Evolutionary conservation across 2,888 invertebrate genomes (phyloP).

Genomic region (Lapara coniferarum): DNA sequence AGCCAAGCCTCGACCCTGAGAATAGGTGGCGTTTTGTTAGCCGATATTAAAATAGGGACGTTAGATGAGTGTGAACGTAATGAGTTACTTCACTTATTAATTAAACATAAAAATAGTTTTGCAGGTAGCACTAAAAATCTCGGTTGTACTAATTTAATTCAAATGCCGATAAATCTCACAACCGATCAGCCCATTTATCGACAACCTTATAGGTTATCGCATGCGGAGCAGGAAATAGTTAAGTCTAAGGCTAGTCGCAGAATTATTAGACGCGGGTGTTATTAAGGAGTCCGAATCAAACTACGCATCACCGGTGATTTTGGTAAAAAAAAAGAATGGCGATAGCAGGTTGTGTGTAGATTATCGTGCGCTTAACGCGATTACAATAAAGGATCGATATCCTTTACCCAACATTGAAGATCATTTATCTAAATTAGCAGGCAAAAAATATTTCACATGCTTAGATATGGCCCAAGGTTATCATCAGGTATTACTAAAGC

Average conservation of each 20-base stretch:
- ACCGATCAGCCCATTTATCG: too few relatives aligned
- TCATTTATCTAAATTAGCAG: not conserved
- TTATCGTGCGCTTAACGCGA: not conserved
- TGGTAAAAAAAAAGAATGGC: not conserved
- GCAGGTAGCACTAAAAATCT: too few relatives aligned
- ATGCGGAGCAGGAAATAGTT: too few relatives aligned
- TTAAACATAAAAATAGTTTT: too few relatives aligned
- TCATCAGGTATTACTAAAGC: not conserved
- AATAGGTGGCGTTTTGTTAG: too few relatives aligned
- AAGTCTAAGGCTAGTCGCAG: not conserved
- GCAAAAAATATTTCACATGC: not conserved
- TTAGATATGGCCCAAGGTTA: not conserved
- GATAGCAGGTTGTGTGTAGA: not conserved
- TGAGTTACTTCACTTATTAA: too few relatives aligned
- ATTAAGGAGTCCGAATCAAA: not conserved
- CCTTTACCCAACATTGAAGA: not conserved
- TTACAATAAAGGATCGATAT: not conserved
- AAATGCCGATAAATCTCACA: too few relatives aligned
- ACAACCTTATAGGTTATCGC: too few relatives aligned
- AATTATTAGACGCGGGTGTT: not conserved
- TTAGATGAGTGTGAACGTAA: too few relatives aligned
- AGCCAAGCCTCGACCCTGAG: too few relatives aligned
- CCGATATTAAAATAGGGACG: too few relatives aligned
- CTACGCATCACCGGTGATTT: not conserved
- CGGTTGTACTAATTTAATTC: too few relatives aligned